A percentile compares a stretch with the other conserved stretches of the same genome.
phyloP scores from a whole-genome alignment of 2,797 vertebrate genomes.

The Loriculus beryllinus region DNA sequence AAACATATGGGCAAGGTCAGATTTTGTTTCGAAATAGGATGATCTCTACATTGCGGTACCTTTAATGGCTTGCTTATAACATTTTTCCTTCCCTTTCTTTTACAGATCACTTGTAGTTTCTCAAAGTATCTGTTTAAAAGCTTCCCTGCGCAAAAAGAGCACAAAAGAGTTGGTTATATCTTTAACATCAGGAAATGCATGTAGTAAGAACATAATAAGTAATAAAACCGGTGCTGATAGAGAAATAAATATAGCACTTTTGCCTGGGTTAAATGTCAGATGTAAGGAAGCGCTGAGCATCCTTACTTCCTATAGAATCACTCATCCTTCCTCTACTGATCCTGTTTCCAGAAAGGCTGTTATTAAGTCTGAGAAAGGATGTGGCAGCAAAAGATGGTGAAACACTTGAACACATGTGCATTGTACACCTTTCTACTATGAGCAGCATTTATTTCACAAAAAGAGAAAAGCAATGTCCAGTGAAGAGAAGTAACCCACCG shows the following conservation, averaged over 20 bases:
- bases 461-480: slow-evolving; percentile 13
- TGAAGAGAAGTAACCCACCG: slow-evolving; percentile 33
- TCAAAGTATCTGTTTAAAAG: background rate
- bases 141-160: background rate
- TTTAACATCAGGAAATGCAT: slow-evolving; percentile 75
- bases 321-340: slow-evolving; percentile 67
- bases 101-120: background rate
- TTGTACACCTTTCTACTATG: slow-evolving; percentile 44
- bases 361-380: slow-evolving; percentile 63
- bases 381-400: slow-evolving; percentile 55
- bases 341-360: slow-evolving; percentile 60
- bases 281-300: slow-evolving; percentile 72
- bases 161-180: slow-evolving; percentile 45
- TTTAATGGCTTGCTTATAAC: background rate
- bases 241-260: slow-evolving; percentile 77
- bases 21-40: slow-evolving; percentile 22
- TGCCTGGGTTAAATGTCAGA: slow-evolving; percentile 74
- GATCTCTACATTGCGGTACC: background rate
- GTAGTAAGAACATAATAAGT: slow-evolving; percentile 70
- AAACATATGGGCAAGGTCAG: slow-evolving; percentile 17
- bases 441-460: slow-evolving; percentile 54
- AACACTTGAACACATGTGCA: slow-evolving; percentile 52
- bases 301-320: slow-evolving; percentile 70
- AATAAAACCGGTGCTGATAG: slow-evolving; percentile 72
- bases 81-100: background rate